Conservation (phyloP, 1,140 invertebrate species). For the Thalassaphorura encarpata region DNA sequence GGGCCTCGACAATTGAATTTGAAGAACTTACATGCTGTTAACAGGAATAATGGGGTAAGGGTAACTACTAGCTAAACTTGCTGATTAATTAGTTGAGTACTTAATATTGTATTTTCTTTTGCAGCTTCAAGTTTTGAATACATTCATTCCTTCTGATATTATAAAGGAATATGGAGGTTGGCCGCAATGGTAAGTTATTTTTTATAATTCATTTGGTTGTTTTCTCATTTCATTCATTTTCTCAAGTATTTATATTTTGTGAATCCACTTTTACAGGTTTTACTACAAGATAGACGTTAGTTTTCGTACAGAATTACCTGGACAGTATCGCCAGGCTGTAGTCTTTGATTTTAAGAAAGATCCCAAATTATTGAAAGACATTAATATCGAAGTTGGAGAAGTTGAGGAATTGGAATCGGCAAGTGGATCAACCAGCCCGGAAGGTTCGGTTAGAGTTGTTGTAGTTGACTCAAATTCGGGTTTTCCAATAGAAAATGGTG, state of each 20-base stretch:
- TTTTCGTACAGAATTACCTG: background rate
- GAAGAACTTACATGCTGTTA: background rate
- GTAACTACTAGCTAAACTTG: background rate
- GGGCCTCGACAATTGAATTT: background rate
- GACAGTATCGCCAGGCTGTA: background rate
- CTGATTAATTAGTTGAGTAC: background rate
- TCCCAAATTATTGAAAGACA: background rate
- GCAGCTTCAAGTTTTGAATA: slow-evolving; percentile 1
- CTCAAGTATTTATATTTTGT: too few relatives aligned
- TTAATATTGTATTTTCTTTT: background rate
- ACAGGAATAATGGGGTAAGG: background rate
- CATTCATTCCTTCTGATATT: background rate
- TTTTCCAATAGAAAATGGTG: too few relatives aligned
- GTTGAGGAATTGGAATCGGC: too few relatives aligned
- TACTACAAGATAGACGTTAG: background rate
- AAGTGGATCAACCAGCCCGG: too few relatives aligned
- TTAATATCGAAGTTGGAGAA: too few relatives aligned
- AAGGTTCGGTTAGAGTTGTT: too few relatives aligned
- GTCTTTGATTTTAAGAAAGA: slow-evolving; percentile 8
- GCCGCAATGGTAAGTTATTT: too few relatives aligned
- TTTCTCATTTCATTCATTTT: too few relatives aligned
- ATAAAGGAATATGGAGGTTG: background rate
- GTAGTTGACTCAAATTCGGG: too few relatives aligned
- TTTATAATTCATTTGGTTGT: too few relatives aligned
- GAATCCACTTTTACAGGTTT: slow-evolving; percentile 1